These are phyloP conservation scores for Chionodraco myersi DNA, from an alignment of 2,113 vertebrate genomes.

Conservation along the genomic window DNA sequence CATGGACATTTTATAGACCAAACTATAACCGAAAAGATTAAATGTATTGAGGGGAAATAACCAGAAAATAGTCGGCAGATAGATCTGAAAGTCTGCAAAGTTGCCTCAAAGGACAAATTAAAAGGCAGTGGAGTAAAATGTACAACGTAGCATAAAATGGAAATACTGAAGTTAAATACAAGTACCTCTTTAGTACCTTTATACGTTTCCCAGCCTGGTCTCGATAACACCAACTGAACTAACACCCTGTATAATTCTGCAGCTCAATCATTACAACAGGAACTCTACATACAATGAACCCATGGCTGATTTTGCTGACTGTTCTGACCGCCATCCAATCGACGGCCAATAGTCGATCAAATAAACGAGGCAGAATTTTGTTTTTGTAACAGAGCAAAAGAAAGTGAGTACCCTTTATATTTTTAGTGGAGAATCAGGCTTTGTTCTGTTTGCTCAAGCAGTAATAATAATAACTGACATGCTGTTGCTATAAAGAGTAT, in stretches of 20 bases:
- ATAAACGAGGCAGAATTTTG: constrained; percentile 10
- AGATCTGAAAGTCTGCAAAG: background rate
- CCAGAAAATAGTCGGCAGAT: too few species aligned
- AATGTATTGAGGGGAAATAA: too few species aligned
- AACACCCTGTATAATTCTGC: background rate
- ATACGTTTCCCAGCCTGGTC: constrained; percentile 23
- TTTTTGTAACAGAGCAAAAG: constrained; percentile 18
- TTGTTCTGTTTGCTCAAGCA: background rate
- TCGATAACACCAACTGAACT: background rate
- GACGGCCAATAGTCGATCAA: background rate
- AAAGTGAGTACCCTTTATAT: constrained; percentile 27
- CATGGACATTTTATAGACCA: too few species aligned
- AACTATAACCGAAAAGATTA: too few species aligned
- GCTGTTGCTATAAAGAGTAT: background rate
- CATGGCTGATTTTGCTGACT: constrained; percentile 47
- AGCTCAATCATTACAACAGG: constrained; percentile 12
- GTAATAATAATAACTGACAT: constrained; percentile 5
- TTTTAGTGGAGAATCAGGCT: constrained; percentile 16
- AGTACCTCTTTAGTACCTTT: too few species aligned
- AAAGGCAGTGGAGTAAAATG: background rate
- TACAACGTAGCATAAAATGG: background rate
- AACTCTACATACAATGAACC: background rate
- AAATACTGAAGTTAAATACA: background rate
- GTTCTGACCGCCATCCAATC: constrained; percentile 7
- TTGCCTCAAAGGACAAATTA: background rate